A percentile compares a stretch with the other conserved stretches of the same genome.
These are phyloP conservation scores for Echiichthys vipera DNA, from an alignment of 2,797 vertebrate genomes.

Conservation along the genomic window DNA sequence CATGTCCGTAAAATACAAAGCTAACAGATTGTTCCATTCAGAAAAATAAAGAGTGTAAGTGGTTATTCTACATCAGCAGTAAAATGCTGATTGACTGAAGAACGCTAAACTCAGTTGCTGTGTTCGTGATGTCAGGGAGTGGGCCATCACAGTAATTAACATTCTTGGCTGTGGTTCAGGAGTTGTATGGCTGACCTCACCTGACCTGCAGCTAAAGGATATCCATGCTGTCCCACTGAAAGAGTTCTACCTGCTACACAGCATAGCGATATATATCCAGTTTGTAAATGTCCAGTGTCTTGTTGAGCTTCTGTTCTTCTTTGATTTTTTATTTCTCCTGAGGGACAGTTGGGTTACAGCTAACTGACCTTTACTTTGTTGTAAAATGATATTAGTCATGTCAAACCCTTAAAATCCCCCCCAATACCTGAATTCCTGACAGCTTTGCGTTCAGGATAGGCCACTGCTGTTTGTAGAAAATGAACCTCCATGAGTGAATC, in stretches of 20 bases:
- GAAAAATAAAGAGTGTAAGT: conserved; percentile 6
- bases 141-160: conserved; percentile 8
- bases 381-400: conserved; percentile 32
- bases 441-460: conserved; percentile 7
- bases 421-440: conserved; percentile 30
- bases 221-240: conserved; percentile 16
- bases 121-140: conserved; percentile 25
- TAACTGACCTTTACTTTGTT: conserved; percentile 43
- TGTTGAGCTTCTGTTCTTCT: conserved; percentile 13
- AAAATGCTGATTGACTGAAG: conserved; percentile 18
- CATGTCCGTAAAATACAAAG: not conserved
- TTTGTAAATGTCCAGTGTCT: not conserved
- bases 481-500: not conserved
- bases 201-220: conserved; percentile 22
- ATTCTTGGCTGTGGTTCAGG: conserved; percentile 29
- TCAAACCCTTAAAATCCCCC: conserved; percentile 8
- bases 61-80: conserved; percentile 8
- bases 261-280: not conserved
- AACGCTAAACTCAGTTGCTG: conserved; percentile 28
- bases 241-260: conserved; percentile 10
- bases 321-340: not conserved
- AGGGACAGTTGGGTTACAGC: conserved; percentile 26
- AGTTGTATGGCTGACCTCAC: conserved; percentile 30
- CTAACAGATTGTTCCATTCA: not conserved
- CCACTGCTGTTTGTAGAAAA: conserved; percentile 1